Evolutionary conservation across 2,797 vertebrate species (phyloP), one percentile per base, ranked within the genome.

Genomic region (Pseudotriccus pelzelni): DNA sequence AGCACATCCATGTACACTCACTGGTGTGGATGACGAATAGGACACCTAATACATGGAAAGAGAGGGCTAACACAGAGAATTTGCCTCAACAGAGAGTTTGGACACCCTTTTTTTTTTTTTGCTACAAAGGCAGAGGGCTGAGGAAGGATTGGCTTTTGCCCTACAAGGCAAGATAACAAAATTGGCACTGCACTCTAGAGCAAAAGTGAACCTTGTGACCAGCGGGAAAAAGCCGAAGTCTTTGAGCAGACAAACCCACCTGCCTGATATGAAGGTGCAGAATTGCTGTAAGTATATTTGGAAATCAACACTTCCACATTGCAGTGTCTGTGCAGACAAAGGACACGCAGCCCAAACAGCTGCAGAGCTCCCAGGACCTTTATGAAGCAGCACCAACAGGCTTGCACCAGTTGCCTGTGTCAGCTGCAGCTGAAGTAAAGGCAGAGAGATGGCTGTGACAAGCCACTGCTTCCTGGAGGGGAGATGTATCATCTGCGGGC

Each of bases 381-480:
- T 20, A 7, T 0, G 5, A 52, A 60, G 39, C 44, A 63, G 24
- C 13, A 16, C 12, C n/a, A 47, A 39, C 1, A 15, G 23, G 37
- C 13, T 68, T 46, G 47, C 39, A 36, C 18, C 3, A 2, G 28
- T 1, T 15, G 36, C 5, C 3, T 3, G 14, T 28, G 47, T 43
- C 41, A 64, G 39, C 44, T 13, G 44, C 18, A 53, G 27, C 36
- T 75, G 66, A 36, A 37, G 37, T 46, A 64, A 59, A 59, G 44
- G 21, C 47, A 32, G 28, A 3, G 0, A 0, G 16, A 24, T 28
- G 34, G 34, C 20, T 49, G 28, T 24, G 47, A 44, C 5, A 2
- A 22, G 10, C 28, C 25, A 6, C 32, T 37, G 46, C 58, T 79
- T 74, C 41, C 41, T 28, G 68, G 36, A 79, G 28, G 14, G 24